Conservation (phyloP, 23 tunicate genomes). For the Ciona savignyi region DNA sequence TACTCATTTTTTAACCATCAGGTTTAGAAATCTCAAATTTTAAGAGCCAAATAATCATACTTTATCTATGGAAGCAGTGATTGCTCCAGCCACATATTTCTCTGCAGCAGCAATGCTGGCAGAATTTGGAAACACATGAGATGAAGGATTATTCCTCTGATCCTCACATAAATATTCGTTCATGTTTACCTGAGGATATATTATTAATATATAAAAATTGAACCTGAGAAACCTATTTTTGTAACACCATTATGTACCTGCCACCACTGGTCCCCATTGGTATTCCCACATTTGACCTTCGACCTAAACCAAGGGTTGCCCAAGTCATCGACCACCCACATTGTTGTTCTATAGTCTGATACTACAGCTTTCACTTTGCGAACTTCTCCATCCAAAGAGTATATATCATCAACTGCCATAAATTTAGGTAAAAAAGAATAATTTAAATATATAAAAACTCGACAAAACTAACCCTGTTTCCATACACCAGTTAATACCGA, state of each 20-base stretch:
- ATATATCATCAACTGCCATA: not conserved
- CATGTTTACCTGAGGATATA: slow-evolving; percentile 24
- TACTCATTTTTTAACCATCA: not conserved
- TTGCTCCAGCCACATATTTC: not conserved
- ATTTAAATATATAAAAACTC: too few species aligned
- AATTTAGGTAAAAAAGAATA: too few species aligned
- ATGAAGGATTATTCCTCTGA: slow-evolving; percentile 6
- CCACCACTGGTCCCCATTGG: slow-evolving; percentile 33
- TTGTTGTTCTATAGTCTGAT: slow-evolving; percentile 10
- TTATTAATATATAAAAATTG: too few species aligned
- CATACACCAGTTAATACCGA: not conserved
- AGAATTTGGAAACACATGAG: not conserved
- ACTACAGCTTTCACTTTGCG: slow-evolving; percentile 1
- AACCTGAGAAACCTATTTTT: too few species aligned
- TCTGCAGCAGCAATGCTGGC: not conserved
- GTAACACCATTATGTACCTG: too few species aligned
- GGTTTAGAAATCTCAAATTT: not conserved
- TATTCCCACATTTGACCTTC: not conserved
- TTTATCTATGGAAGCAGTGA: not conserved
- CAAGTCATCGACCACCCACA: slow-evolving; percentile 31
- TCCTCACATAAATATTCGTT: slow-evolving; percentile 25
- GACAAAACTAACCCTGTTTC: slow-evolving; percentile 2
- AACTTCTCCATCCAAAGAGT: slow-evolving; percentile 1
- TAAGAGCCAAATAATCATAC: not conserved
- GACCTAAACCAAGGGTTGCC: slow-evolving; percentile 32